Evolutionary conservation across 2,888 invertebrate species (phyloP).

Genomic region (Gerosis bhagava): DNA sequence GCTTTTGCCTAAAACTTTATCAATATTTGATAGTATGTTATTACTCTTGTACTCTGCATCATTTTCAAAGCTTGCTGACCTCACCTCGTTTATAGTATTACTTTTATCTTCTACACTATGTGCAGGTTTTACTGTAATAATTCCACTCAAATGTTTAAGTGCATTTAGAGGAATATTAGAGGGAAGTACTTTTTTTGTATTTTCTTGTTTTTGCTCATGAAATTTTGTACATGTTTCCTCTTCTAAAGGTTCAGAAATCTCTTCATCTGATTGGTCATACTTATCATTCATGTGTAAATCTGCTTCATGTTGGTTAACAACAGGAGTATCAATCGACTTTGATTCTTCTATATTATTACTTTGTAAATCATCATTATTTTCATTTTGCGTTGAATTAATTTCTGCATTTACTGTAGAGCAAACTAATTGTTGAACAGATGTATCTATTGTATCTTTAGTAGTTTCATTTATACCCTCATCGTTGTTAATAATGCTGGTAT

Average conservation of each 20-base stretch:
- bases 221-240: not conserved
- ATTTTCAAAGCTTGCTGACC: slow-evolving; percentile 9
- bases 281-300: slow-evolving; percentile 3
- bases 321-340: too few relatives aligned
- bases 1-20: slow-evolving; percentile 7
- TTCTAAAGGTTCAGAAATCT: not conserved
- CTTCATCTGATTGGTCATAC: slow-evolving; percentile 9
- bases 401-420: not conserved
- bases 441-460: too few relatives aligned
- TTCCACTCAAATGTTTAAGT: slow-evolving; percentile 56
- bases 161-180: slow-evolving; percentile 42
- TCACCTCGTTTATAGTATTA: slow-evolving; percentile 4
- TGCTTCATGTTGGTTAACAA: not conserved
- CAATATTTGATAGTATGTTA: slow-evolving; percentile 24
- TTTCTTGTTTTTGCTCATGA: not conserved
- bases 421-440: too few relatives aligned
- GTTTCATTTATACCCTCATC: too few relatives aligned
- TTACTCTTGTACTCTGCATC: slow-evolving; percentile 1
- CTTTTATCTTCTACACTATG: slow-evolving; percentile 31
- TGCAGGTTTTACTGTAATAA: slow-evolving; percentile 57
- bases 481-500: too few relatives aligned
- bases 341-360: too few relatives aligned
- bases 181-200: slow-evolving; percentile 13
- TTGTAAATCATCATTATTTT: not conserved
- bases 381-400: not conserved